These are phyloP conservation scores for Acanthurus tractus DNA, from an alignment of 2,797 vertebrate species.

Conservation along the genomic window DNA sequence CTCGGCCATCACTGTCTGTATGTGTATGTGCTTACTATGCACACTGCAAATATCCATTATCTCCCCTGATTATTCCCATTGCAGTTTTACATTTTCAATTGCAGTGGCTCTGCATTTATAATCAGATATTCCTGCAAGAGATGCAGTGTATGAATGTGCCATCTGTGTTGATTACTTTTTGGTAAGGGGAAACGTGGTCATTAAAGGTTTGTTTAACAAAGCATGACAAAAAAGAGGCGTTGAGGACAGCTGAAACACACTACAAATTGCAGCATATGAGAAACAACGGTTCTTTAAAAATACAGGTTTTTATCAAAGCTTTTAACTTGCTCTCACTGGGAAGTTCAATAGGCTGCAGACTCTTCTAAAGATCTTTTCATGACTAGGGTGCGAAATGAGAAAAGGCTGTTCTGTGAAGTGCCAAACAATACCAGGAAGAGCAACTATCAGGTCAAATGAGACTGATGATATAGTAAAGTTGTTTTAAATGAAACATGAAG, in stretches of 20 bases:
- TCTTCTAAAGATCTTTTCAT: slow-evolving; percentile 21
- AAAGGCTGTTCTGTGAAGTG: background rate
- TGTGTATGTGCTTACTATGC: slow-evolving; percentile 11
- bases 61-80: slow-evolving; percentile 37
- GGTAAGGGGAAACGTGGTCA: background rate
- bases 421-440: slow-evolving; percentile 3
- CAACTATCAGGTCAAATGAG: slow-evolving; percentile 11
- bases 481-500: background rate
- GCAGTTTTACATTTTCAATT: slow-evolving; percentile 12
- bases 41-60: slow-evolving; percentile 54
- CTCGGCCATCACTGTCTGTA: background rate
- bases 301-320: slow-evolving; percentile 2
- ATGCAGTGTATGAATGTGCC: background rate
- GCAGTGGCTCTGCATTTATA: background rate
- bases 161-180: background rate
- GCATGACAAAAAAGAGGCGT: background rate
- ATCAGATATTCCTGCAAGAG: slow-evolving; percentile 21
- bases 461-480: background rate
- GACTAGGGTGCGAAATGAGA: slow-evolving; percentile 7
- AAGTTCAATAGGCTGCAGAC: slow-evolving; percentile 32
- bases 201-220: slow-evolving; percentile 19
- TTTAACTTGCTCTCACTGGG: slow-evolving; percentile 7
- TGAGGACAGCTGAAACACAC: background rate
- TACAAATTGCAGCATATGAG: background rate
- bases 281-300: slow-evolving; percentile 20